Evolutionary conservation across 1,140 invertebrate genomes (phyloP), one percentile per base, ranked within the genome.

Genomic region (Centruroides vittatus): DNA sequence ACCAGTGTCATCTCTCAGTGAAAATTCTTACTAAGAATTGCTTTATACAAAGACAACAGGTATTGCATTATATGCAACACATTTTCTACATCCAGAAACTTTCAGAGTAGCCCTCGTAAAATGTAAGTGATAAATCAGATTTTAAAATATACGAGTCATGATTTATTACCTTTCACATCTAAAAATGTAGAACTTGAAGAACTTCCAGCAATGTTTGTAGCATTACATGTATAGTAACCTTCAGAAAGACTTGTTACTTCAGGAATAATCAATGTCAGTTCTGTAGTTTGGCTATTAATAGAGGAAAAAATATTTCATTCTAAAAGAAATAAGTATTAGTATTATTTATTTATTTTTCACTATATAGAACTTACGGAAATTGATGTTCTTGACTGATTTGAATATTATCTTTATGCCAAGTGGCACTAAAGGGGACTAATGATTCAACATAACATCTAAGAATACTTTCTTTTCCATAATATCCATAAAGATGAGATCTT

Each of bases 161-260:
- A 41, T 23, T 41, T 41, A 8, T 41, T 6, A 41, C 95, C 92
- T 74, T 94, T 89, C 10, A 98, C 85, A 68, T 89, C 84, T 9
- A 98, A 77, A 78, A 90, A 93, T 7, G 88, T 89, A 9, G 90
- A 91, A 59, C 86, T 84, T 47, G 86, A 88, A 12, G 89, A 80
- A 54, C 84, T 84, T 8, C 95, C 95, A 35, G 93, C 94, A 3
- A 93, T 81, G 74, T 99, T 99, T n/a, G 85, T 80, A 0, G 93
- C 93, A 61, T 87, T 87, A 58, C 95, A 82, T 6, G 92, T 93
- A 73, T 98, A 99, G 5, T 95, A 78, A 4, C 94, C 95, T 61
- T 78, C 75, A 57, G 79, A 75, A 4, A 67, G 58, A 6, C 67
- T 68, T 57, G 67, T 69, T 52, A 66, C 69, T 41, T 67, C 63